These are phyloP conservation scores for Cyprinodon diabolis DNA, from an alignment of 2,797 vertebrate genomes.

Conservation along the genomic window DNA sequence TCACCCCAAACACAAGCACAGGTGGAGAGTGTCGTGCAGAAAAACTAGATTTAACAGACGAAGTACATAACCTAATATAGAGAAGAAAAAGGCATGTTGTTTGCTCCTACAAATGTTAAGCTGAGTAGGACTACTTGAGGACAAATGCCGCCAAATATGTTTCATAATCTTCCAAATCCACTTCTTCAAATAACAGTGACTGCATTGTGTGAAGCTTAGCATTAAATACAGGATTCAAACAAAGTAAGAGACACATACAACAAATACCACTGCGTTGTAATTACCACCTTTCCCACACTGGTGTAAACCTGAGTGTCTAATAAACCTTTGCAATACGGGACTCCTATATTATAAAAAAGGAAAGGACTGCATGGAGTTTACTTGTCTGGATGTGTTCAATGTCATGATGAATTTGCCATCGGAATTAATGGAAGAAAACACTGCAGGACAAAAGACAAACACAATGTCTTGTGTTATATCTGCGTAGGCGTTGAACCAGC, in stretches of 20 bases:
- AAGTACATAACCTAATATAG: slow-evolving; percentile 3
- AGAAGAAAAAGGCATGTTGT: slow-evolving; percentile 24
- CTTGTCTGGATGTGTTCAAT: slow-evolving; percentile 1
- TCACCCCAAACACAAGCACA: background rate
- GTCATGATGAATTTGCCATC: slow-evolving; percentile 2
- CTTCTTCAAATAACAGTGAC: slow-evolving; percentile 40
- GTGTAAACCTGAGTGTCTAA: slow-evolving; percentile 8
- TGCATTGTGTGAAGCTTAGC: slow-evolving; percentile 48
- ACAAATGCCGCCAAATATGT: slow-evolving; percentile 64
- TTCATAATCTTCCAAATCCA: slow-evolving; percentile 68
- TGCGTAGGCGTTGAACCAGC: slow-evolving; percentile 62
- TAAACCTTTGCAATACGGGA: background rate
- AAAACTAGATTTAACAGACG: slow-evolving; percentile 10
- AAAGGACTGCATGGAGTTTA: slow-evolving; percentile 5
- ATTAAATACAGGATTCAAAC: slow-evolving; percentile 28
- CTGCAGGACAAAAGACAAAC: slow-evolving; percentile 38
- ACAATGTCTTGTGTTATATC: slow-evolving; percentile 52
- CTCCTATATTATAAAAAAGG: background rate
- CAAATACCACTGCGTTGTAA: slow-evolving; percentile 6
- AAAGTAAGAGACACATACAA: slow-evolving; percentile 27
- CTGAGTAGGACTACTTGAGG: slow-evolving; percentile 39
- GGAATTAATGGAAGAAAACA: slow-evolving; percentile 7
- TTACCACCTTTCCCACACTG: background rate
- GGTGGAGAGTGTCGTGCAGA: background rate
- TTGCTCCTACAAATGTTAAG: slow-evolving; percentile 42